phyloP scores from a whole-genome alignment of 2,888 invertebrate species.

The Lochmaea crataegi region DNA sequence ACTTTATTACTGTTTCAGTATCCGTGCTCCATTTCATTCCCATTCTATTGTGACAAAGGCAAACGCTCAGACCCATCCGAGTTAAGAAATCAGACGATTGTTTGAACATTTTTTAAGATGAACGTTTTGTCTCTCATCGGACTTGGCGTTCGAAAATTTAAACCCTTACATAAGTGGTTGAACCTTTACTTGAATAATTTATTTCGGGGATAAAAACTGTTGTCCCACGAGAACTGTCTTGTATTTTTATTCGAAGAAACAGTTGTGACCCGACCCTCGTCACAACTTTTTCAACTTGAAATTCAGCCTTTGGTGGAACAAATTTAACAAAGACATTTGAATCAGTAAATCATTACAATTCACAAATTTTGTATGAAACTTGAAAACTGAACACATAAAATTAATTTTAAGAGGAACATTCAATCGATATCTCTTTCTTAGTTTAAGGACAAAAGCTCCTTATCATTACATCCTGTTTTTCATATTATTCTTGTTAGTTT shows the following conservation, averaged over 20 bases:
- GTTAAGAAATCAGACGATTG: constrained; percentile 25
- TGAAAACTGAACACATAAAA: too few species aligned
- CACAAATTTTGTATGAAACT: too few species aligned
- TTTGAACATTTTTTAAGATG: constrained; percentile 27
- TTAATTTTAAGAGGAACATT: too few species aligned
- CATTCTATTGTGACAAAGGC: constrained; percentile 7
- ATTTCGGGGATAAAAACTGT: constrained; percentile 34
- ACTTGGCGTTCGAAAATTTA: constrained; percentile 27
- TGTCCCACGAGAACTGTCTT: constrained; percentile 35
- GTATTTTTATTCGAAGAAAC: constrained; percentile 35
- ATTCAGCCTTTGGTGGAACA: constrained; percentile 1
- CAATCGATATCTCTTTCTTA: too few species aligned
- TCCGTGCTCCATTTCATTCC: not conserved
- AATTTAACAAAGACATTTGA: not conserved
- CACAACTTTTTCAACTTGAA: constrained; percentile 27
- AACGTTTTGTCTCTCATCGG: constrained; percentile 27
- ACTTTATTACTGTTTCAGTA: constrained; percentile 3
- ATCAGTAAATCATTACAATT: not conserved
- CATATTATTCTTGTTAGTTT: too few species aligned
- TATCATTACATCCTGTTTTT: too few species aligned
- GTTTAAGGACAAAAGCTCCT: too few species aligned
- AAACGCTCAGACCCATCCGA: not conserved
- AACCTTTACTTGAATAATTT: constrained; percentile 39
- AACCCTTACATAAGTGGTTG: constrained; percentile 37
- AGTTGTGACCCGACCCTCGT: constrained; percentile 35